phyloP scores from a whole-genome alignment of 2,888 invertebrate genomes.

The Agapostemon virescens region DNA sequence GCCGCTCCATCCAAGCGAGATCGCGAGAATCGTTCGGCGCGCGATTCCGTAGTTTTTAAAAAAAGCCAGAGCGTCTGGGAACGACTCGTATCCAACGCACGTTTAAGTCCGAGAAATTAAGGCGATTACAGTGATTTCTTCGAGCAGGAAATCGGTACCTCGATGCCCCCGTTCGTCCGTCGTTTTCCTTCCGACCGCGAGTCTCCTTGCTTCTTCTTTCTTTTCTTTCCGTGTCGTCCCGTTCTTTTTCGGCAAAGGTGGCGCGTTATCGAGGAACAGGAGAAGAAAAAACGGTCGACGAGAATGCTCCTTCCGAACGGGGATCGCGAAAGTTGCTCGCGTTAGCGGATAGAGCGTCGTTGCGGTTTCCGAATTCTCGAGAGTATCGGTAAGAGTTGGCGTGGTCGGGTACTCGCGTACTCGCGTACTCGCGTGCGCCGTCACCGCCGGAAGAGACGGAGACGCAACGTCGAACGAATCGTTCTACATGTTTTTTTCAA shows the following conservation, averaged over 20 bases:
- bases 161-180: background rate
- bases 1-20: too few species aligned
- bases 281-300: background rate
- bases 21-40: background rate
- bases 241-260: background rate
- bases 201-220: background rate
- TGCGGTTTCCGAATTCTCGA: background rate
- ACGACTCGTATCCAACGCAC: constrained; percentile 55
- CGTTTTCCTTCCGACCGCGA: background rate
- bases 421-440: constrained; percentile 11
- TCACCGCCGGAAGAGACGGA: constrained; percentile 32
- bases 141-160: constrained; percentile 37
- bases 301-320: background rate
- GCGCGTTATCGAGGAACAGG: too few species aligned
- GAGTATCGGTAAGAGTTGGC: too few species aligned
- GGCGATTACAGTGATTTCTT: constrained; percentile 60
- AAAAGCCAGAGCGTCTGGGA: constrained; percentile 18
- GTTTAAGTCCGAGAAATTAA: constrained; percentile 55
- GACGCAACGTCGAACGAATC: too few species aligned
- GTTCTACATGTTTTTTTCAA: too few species aligned
- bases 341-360: background rate
- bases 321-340: background rate
- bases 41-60: too few species aligned
- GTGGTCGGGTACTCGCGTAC: background rate
- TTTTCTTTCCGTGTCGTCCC: constrained; percentile 4